Base-by-base conservation (phyloP, 2,113 vertebrate species). In the Laticauda colubrina region DNA sequence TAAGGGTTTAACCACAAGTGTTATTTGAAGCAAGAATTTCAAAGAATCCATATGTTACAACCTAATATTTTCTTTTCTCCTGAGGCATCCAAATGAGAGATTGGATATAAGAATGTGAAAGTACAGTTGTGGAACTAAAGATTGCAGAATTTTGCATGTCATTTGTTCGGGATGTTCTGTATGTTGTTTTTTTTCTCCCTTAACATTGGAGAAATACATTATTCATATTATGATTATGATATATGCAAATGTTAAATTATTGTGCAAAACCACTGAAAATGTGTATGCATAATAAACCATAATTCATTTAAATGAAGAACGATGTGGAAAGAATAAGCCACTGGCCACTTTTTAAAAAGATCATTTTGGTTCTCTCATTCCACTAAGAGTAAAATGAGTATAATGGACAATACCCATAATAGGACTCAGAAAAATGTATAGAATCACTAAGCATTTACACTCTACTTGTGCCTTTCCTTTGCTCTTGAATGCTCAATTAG, bases 1-100 rank as follows among this genome's bases (percentile, higher is more conserved):
- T 7, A 91, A 91, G 12, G 88, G 26, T 3, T 11, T 88, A 90
- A 92, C 23, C 2, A 15, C 81, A 94, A 75, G 0, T 57, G 39
- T 86, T 91, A n/a, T 88, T 94, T 85, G 34, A 18, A 90, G 86
- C 11, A 56, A 89, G 21, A 93, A 81, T 92, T 95, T 93, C 15
- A 91, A 92, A 89, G 43, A 69, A 10, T 89, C 92, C 7, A n/a
- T 93, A 24, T 3, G 54, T n/a, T 45, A 23, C 0, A 93, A 61
- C 87, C 18, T 0, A 45, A 39, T 90, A 39, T 64, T 18, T 93
- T 57, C 11, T 57, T 86, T 57, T 93, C 91, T 89, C 1, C 1
- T 0, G 89, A 81, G 14, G 85, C 91, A 88, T 89, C 64, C 1
- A 8, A 56, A 0, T 4, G 45, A 45, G 91, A 95, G 89, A 0